phyloP scores from a whole-genome alignment of 2,113 vertebrate genomes.

The Indicator maculatus region DNA sequence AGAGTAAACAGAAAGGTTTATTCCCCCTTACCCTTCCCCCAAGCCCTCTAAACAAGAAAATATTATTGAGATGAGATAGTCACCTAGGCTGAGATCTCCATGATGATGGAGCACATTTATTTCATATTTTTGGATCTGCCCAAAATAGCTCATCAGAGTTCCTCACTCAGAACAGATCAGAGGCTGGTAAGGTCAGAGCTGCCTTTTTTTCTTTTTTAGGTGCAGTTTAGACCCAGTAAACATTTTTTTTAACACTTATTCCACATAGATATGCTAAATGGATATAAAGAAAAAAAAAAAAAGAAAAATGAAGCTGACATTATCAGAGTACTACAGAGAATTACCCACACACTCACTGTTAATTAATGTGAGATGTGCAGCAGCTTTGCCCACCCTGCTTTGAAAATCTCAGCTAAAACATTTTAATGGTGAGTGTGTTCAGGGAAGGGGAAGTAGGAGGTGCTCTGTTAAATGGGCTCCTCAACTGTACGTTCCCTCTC shows the following conservation, averaged over 20 bases:
- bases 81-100: not conserved
- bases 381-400: slow-evolving; percentile 55
- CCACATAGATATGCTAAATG: not conserved
- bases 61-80: not conserved
- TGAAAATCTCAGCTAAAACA: slow-evolving; percentile 49
- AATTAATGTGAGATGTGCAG: slow-evolving; percentile 66
- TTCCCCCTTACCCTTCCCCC: not conserved
- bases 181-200: not conserved
- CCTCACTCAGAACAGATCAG: not conserved
- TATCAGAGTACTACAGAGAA: slow-evolving; percentile 57
- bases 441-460: not conserved
- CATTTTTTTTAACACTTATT: not conserved
- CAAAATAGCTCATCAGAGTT: not conserved
- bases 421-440: slow-evolving; percentile 27
- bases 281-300: not conserved
- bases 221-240: not conserved
- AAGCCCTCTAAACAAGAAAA: slow-evolving; percentile 24
- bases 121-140: not conserved
- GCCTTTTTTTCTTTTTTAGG: not conserved
- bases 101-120: not conserved
- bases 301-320: slow-evolving; percentile 14
- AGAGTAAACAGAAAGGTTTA: slow-evolving; percentile 56
- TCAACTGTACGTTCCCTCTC: not conserved
- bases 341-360: slow-evolving; percentile 60
- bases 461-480: not conserved